Evolutionary conservation across 1,140 invertebrate genomes (phyloP).

Genomic region (Bombus waltoni): DNA sequence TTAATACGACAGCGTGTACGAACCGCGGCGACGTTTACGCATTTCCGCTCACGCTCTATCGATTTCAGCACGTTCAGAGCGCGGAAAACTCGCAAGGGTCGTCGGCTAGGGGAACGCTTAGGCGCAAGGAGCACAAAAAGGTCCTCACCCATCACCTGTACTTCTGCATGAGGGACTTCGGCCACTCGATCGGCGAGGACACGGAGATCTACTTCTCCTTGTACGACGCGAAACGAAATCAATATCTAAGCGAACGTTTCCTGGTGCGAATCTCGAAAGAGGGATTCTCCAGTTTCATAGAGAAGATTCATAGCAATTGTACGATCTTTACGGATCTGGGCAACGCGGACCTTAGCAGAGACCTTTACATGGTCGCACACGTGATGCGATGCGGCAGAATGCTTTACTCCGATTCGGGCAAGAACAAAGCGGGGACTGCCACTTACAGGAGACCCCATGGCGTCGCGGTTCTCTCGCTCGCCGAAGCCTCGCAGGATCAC

Average conservation of each 20-base stretch:
- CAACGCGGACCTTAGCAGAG: conserved; percentile 90
- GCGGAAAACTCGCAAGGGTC: conserved; percentile 90
- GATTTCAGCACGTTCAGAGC: conserved; percentile 88
- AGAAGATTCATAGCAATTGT: conserved; percentile 93
- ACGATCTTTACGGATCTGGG: conserved; percentile 94
- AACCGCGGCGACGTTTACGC: neutral
- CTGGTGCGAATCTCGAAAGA: conserved; percentile 94
- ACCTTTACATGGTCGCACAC: conserved; percentile 93
- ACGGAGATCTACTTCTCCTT: conserved; percentile 94
- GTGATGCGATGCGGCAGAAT: conserved; percentile 94
- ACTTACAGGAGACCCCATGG: conserved; percentile 91
- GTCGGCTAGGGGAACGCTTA: conserved; percentile 89
- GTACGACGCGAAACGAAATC: conserved; percentile 89
- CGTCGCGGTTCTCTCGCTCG: conserved; percentile 89
- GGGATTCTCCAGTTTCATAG: conserved; percentile 94
- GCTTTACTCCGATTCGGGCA: conserved; percentile 91
- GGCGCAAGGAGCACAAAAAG: conserved; percentile 87
- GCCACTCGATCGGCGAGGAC: conserved; percentile 93
- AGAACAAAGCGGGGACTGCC: conserved; percentile 85
- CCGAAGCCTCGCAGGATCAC: conserved; percentile 85
- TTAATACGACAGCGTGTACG: neutral
- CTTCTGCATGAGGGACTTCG: conserved; percentile 94
- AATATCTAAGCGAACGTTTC: conserved; percentile 93
- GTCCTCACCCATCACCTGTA: conserved; percentile 92
- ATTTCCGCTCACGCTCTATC: neutral